Conservation (phyloP, 2,888 invertebrate genomes). For the Gymnoscelis rufifasciata region DNA sequence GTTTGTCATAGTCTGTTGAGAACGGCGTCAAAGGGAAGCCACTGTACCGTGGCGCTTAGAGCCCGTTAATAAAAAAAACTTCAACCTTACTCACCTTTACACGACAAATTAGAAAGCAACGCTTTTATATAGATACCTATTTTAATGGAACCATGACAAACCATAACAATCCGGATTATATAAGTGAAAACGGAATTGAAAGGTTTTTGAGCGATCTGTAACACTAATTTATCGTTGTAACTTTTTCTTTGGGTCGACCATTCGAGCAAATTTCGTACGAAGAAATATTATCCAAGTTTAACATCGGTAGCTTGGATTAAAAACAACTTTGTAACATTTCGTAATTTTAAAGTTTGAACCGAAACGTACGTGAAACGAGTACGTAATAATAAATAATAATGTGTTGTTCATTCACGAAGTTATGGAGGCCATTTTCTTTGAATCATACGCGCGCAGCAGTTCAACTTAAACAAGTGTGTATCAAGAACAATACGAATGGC, state of each 20-base stretch:
- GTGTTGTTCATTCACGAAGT: slow-evolving; percentile 19
- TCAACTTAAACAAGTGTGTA: slow-evolving; percentile 12
- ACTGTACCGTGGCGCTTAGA: slow-evolving; percentile 21
- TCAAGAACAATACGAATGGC: slow-evolving; percentile 27
- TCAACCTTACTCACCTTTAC: slow-evolving; percentile 21
- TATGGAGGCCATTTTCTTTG: slow-evolving; percentile 23
- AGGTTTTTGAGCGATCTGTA: slow-evolving; percentile 41
- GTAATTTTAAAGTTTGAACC: background rate
- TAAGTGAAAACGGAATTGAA: slow-evolving; percentile 44
- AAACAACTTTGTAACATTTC: too few relatives aligned
- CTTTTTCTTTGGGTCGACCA: slow-evolving; percentile 10
- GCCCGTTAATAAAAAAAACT: slow-evolving; percentile 14
- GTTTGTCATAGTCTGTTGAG: slow-evolving; percentile 21
- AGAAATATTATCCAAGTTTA: background rate
- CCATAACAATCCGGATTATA: slow-evolving; percentile 30
- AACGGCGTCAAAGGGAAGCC: slow-evolving; percentile 26
- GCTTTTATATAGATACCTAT: slow-evolving; percentile 18
- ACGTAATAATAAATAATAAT: slow-evolving; percentile 3
- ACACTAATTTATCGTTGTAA: slow-evolving; percentile 41
- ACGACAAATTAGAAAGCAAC: slow-evolving; percentile 25
- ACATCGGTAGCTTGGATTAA: background rate
- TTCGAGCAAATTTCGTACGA: slow-evolving; percentile 1
- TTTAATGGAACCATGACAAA: slow-evolving; percentile 28
- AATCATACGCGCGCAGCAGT: slow-evolving; percentile 22
- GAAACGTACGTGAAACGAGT: slow-evolving; percentile 11